Conservation (phyloP, 2,113 vertebrate species). For the Delphinus delphis region DNA sequence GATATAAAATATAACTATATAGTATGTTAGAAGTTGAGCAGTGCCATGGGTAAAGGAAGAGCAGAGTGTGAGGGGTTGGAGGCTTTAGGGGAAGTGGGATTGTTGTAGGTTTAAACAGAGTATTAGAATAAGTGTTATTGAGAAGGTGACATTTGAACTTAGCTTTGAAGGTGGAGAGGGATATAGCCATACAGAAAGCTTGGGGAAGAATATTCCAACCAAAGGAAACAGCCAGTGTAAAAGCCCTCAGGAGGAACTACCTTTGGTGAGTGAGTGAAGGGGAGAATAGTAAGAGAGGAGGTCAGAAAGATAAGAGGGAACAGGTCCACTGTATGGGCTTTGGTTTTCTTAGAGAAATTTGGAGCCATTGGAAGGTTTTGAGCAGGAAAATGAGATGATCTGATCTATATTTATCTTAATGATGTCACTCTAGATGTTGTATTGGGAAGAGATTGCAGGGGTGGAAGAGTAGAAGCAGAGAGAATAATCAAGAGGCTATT, state of each 20-base stretch:
- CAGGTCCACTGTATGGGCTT: not conserved
- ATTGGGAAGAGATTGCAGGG: not conserved
- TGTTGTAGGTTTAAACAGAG: not conserved
- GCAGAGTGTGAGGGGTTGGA: not conserved
- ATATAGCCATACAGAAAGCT: not conserved
- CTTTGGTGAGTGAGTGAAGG: not conserved
- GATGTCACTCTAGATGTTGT: not conserved
- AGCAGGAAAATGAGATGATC: not conserved
- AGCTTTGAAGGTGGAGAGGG: not conserved
- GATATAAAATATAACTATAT: not conserved
- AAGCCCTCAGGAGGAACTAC: not conserved
- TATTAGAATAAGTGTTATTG: not conserved
- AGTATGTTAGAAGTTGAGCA: not conserved
- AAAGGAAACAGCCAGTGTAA: not conserved
- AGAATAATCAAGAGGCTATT: not conserved
- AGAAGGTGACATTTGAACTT: not conserved
- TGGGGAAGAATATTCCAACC: not conserved
- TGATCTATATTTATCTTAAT: not conserved
- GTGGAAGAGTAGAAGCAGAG: not conserved
- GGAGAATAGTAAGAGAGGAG: not conserved
- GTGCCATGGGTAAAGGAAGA: not conserved
- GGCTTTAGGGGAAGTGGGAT: not conserved
- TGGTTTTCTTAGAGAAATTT: not conserved
- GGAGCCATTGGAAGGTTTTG: not conserved
- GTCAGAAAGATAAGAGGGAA: not conserved